Evolutionary conservation across 1,140 invertebrate genomes (phyloP).

Genomic region (Nylanderia fulva): DNA sequence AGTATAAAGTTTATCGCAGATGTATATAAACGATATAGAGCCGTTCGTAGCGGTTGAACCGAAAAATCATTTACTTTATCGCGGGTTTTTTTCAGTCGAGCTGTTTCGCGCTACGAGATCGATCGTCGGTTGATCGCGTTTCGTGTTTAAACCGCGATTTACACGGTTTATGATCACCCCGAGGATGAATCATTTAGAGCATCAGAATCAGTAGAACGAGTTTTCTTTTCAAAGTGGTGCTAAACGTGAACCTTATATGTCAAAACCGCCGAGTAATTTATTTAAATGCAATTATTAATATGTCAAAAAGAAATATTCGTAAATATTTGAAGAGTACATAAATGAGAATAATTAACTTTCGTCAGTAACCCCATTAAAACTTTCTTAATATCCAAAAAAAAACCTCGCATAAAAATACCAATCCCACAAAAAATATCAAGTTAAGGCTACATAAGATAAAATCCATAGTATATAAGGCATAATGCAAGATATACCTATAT

Average conservation of each 20-base stretch:
- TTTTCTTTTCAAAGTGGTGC: not conserved
- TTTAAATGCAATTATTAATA: not conserved
- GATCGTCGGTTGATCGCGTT: slow-evolving; percentile 25
- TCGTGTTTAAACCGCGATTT: not conserved
- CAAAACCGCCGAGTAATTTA: not conserved
- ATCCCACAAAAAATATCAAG: too few relatives aligned
- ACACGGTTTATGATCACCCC: slow-evolving; percentile 32
- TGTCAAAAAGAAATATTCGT: not conserved
- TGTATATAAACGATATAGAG: slow-evolving; percentile 6
- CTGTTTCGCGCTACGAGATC: slow-evolving; percentile 22
- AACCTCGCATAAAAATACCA: too few relatives aligned
- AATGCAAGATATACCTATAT: too few relatives aligned
- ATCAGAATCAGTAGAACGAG: not conserved
- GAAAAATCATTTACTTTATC: slow-evolving; percentile 54
- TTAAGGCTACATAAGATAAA: too few relatives aligned
- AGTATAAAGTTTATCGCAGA: slow-evolving; percentile 3
- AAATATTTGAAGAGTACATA: not conserved
- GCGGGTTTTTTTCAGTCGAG: slow-evolving; percentile 33
- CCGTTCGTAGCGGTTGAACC: slow-evolving; percentile 21
- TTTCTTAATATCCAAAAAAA: too few relatives aligned
- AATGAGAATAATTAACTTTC: not conserved
- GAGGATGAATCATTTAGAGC: slow-evolving; percentile 41
- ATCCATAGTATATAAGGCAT: too few relatives aligned
- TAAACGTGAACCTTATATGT: not conserved
- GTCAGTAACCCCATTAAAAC: not conserved